Percentiles rank a stretch among this genome's conserved stretches.
Evolutionary conservation across 2,888 invertebrate species (phyloP).

Genomic region (Melitaea athalia): DNA sequence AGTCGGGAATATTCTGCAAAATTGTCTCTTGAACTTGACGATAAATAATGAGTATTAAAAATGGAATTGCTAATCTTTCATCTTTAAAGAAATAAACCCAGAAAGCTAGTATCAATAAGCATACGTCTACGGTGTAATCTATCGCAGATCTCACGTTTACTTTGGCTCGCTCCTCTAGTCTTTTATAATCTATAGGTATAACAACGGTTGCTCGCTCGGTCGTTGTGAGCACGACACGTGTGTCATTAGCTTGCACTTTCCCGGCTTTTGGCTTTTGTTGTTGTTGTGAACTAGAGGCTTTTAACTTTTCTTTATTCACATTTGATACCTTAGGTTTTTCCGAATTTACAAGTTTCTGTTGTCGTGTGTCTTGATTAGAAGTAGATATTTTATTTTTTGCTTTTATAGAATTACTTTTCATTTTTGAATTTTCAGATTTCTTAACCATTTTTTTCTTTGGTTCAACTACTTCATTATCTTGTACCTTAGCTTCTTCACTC

Average conservation of each 20-base stretch:
- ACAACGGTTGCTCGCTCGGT: constrained; percentile 74
- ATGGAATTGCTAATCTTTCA: constrained; percentile 90
- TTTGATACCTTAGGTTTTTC: constrained; percentile 21
- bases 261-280: constrained; percentile 45
- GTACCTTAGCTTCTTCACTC: constrained; percentile 49
- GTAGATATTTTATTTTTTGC: constrained; percentile 43
- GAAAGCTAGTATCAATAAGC: constrained; percentile 88
- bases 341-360: constrained; percentile 25
- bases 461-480: constrained; percentile 42
- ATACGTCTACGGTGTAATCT: constrained; percentile 88
- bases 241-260: constrained; percentile 47
- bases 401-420: constrained; percentile 44
- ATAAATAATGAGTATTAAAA: constrained; percentile 88
- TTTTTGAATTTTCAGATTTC: constrained; percentile 43
- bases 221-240: constrained; percentile 66
- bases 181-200: constrained; percentile 78
- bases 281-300: constrained; percentile 19
- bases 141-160: constrained; percentile 86
- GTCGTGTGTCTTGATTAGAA: constrained; percentile 33
- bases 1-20: constrained; percentile 80
- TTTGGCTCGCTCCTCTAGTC: constrained; percentile 84
- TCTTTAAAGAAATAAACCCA: constrained; percentile 92
- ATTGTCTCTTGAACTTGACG: constrained; percentile 88
- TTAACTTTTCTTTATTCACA: constrained; percentile 41
- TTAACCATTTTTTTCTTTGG: constrained; percentile 47